Conservation (phyloP, 2,113 vertebrate genomes). For the Macrotis lagotis region DNA sequence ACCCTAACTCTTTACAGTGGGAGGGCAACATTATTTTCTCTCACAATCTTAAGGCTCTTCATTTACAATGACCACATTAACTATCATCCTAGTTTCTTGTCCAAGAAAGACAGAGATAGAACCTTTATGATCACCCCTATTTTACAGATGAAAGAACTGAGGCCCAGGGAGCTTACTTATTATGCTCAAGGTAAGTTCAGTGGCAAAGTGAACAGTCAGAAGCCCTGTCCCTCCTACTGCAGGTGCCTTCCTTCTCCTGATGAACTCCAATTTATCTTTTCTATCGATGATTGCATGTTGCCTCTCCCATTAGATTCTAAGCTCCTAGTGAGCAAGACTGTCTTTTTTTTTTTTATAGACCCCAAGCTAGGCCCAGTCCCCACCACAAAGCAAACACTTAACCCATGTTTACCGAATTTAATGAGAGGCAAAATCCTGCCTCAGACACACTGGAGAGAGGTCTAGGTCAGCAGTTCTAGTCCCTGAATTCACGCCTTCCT, state of each 20-base stretch:
- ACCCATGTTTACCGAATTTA: not conserved
- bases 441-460: not conserved
- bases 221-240: not conserved
- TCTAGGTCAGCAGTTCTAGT: too few species aligned
- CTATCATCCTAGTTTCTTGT: not conserved
- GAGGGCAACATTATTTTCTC: too few species aligned
- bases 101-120: conserved; percentile 8
- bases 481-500: not conserved
- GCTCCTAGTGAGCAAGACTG: not conserved
- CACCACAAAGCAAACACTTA: not conserved
- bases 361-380: not conserved
- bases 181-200: not conserved
- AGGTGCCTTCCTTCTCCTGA: not conserved
- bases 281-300: not conserved
- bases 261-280: not conserved
- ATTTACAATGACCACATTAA: conserved; percentile 9
- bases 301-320: not conserved
- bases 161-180: not conserved
- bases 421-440: not conserved
- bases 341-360: not conserved
- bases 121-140: rapidly evolving
- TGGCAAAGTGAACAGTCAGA: conserved; percentile 5
- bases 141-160: conserved; percentile 37
- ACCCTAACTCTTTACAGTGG: too few species aligned
- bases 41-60: conserved; percentile 24